Evolutionary conservation across 2,888 invertebrate genomes (phyloP).

Genomic region (Ophioninae sp.): DNA sequence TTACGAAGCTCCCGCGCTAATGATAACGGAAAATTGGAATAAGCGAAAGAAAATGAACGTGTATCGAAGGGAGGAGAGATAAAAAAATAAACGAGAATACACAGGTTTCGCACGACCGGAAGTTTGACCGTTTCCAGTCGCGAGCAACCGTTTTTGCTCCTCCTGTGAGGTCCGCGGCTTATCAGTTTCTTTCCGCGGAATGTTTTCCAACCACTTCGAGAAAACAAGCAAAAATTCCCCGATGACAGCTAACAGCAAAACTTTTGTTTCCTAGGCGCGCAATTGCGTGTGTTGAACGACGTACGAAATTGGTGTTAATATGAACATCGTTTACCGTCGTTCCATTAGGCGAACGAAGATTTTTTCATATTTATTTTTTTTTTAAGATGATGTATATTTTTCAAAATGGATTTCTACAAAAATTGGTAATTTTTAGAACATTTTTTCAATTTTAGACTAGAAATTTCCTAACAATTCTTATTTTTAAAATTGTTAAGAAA

Average conservation of each 20-base stretch:
- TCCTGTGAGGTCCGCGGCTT: background rate
- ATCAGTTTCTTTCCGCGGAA: constrained; percentile 11
- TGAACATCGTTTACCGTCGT: background rate
- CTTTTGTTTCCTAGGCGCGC: background rate
- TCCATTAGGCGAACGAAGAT: no score
- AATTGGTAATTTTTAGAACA: no score
- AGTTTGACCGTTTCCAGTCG: constrained; percentile 18
- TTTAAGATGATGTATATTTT: no score
- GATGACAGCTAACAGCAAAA: constrained; percentile 45
- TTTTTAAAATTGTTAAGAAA: no score
- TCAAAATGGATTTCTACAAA: no score
- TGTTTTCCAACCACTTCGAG: constrained; percentile 17
- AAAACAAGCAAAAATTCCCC: constrained; percentile 56
- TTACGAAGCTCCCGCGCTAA: no score
- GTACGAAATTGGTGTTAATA: constrained; percentile 10
- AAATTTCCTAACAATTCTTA: no score
- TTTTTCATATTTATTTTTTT: no score
- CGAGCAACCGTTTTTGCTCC: background rate
- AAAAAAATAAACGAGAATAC: background rate
- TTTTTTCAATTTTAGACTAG: no score
- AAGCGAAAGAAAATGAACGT: no score
- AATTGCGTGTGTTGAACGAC: constrained; percentile 1
- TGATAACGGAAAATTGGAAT: no score
- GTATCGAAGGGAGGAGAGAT: background rate
- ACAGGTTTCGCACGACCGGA: constrained; percentile 23